Conservation (phyloP, 1,140 invertebrate genomes). For the Rhynchophorus ferrugineus region DNA sequence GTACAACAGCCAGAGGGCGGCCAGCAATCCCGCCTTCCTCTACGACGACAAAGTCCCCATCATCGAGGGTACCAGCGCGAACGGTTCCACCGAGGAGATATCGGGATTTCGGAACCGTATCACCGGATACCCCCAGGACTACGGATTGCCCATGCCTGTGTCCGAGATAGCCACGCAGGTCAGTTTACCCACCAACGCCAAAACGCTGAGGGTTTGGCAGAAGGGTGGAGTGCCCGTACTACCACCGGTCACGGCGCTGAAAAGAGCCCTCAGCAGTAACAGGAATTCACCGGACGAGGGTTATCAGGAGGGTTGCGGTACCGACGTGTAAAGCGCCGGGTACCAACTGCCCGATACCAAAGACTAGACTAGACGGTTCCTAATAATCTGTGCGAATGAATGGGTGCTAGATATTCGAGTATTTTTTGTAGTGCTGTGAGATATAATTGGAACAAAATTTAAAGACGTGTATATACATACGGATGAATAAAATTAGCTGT, state of each 20-base stretch:
- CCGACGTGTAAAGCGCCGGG: slow-evolving; percentile 64
- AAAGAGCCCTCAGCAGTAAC: slow-evolving; percentile 68
- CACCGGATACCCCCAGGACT: slow-evolving; percentile 64
- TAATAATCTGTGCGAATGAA: slow-evolving; percentile 16
- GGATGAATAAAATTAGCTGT: neutral
- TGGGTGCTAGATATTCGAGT: slow-evolving; percentile 11
- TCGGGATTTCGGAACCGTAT: slow-evolving; percentile 41
- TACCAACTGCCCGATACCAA: slow-evolving; percentile 25
- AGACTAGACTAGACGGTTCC: slow-evolving; percentile 36
- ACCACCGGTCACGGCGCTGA: slow-evolving; percentile 70
- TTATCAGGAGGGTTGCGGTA: slow-evolving; percentile 85
- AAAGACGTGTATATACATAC: neutral
- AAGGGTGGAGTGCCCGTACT: slow-evolving; percentile 71
- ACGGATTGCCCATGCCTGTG: slow-evolving; percentile 58
- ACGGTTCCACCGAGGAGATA: slow-evolving; percentile 48
- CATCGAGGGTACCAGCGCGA: slow-evolving; percentile 54
- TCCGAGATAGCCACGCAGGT: slow-evolving; percentile 30
- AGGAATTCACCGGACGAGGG: slow-evolving; percentile 82
- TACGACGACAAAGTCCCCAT: slow-evolving; percentile 70
- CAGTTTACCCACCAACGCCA: slow-evolving; percentile 50
- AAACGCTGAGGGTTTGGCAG: slow-evolving; percentile 77
- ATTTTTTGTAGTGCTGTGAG: slow-evolving; percentile 1
- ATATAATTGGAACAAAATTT: neutral
- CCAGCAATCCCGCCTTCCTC: slow-evolving; percentile 42
- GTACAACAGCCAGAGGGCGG: slow-evolving; percentile 37